phyloP scores from a whole-genome alignment of 2,797 vertebrate genomes.

The Heliangelus exortis region DNA sequence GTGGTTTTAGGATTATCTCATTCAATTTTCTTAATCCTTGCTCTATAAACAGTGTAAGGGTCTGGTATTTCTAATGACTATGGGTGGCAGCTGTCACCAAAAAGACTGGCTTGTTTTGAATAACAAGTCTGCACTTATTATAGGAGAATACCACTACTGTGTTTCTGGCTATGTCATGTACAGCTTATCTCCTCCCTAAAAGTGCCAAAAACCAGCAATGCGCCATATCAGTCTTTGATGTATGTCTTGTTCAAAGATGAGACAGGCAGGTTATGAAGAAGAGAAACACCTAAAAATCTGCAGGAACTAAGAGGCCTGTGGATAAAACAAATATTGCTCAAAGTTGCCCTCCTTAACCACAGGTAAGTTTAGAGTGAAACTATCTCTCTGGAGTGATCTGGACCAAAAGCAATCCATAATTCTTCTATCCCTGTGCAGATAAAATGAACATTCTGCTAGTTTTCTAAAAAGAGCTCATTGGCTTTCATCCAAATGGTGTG shows the following conservation, averaged over 20 bases:
- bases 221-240: not conserved
- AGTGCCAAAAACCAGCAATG: not conserved
- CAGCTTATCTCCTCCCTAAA: constrained; percentile 18
- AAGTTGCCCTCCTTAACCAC: not conserved
- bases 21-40: constrained; percentile 22
- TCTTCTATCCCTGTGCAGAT: not conserved
- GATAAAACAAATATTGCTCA: not conserved
- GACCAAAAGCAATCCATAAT: not conserved
- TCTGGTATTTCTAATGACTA: constrained; percentile 35
- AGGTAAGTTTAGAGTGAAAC: not conserved
- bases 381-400: not conserved
- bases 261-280: not conserved
- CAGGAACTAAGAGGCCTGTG: not conserved
- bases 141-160: not conserved
- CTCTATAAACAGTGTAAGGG: not conserved
- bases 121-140: constrained; percentile 8
- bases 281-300: not conserved
- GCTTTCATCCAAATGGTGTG: not conserved
- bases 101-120: constrained; percentile 22
- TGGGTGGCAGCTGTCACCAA: constrained; percentile 43
- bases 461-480: not conserved
- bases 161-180: constrained; percentile 24
- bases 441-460: not conserved
- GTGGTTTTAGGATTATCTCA: not conserved
- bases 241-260: constrained; percentile 5